Evolutionary conservation across 2,113 vertebrate genomes (phyloP), one percentile per base, ranked within the genome.

Genomic region (Hypomesus transpacificus): DNA sequence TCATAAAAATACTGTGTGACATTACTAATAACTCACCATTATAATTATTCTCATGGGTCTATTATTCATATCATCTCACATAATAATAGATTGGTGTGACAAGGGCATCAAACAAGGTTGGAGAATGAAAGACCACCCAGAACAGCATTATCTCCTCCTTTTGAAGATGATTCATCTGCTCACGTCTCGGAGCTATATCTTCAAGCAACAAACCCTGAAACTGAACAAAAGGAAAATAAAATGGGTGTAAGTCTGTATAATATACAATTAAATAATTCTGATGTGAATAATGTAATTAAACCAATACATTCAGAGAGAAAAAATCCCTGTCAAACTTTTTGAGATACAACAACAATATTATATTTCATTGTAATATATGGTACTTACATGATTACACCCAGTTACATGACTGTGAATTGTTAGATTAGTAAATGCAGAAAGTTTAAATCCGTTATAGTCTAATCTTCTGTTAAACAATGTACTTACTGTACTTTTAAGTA

Each of bases 121-220:
- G 39, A 46, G 58, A 73, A 28, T 72, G 26, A 66, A 64, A 72
- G 63, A 65, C 50, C 60, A 63, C 50, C 21, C 46, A 71, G 61
- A 31, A 57, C 52, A 57, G 71, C 39, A 65, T 73, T 73, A 66
- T 66, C 63, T 46, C 16, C 13, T 58, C 63, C 53, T n/a, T 73
- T 60, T 74, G 65, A 74, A 74, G 71, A 67, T 60, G 56, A 39
- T 18, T 60, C 64, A 67, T 67, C 64, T 74, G 39, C 54, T 73
- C 63, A 31, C 26, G 26, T 66, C 70, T 65, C 70, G 6, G 52
- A 17, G 11, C 62, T 65, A 26, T 51, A 72, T 31, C 61, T 74
- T 52, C 39, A 51, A 74, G 56, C 20, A 20, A 56, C 18, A 67
- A 67, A 67, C 56, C 64, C 51, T 67, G 56, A 51, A 73, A 73